These are phyloP conservation scores for Atta texana DNA, from an alignment of 1,140 invertebrate genomes.

Conservation along the genomic window DNA sequence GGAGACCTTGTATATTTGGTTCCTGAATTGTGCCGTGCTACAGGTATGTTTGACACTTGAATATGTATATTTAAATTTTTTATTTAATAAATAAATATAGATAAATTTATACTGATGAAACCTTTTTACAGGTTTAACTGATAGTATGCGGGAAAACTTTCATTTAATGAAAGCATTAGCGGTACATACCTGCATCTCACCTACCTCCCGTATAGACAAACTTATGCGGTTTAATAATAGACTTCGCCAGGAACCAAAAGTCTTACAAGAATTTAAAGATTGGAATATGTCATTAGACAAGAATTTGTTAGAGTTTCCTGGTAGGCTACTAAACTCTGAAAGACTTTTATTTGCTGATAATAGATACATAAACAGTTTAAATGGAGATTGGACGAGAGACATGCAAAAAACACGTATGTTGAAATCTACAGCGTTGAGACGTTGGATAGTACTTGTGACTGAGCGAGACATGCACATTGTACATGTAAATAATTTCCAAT, in stretches of 20 bases:
- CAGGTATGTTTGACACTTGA: conserved; percentile 83
- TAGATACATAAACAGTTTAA: background rate
- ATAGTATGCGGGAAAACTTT: conserved; percentile 87
- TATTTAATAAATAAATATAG: background rate
- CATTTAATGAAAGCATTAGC: conserved; percentile 89
- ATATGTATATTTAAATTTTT: background rate
- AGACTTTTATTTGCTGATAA: conserved; percentile 84
- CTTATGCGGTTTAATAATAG: conserved; percentile 88
- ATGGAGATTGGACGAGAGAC: conserved; percentile 88
- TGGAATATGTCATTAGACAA: conserved; percentile 89
- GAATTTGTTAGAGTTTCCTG: conserved; percentile 87
- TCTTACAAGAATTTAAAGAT: conserved; percentile 87
- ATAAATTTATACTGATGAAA: conserved; percentile 74
- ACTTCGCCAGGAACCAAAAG: conserved; percentile 85
- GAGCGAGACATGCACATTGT: background rate
- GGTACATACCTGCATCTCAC: conserved; percentile 89
- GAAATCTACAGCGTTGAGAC: conserved; percentile 4
- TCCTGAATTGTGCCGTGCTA: conserved; percentile 91
- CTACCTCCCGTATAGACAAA: conserved; percentile 88
- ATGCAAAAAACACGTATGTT: conserved; percentile 86
- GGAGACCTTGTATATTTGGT: conserved; percentile 89
- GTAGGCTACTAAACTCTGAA: conserved; percentile 87
- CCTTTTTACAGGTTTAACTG: conserved; percentile 86
- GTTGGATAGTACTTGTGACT: conserved; percentile 74
- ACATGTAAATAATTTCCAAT: conserved; percentile 59